Evolutionary conservation across 1,140 invertebrate genomes (phyloP), one percentile per base, ranked within the genome.

Genomic region (Triops longicaudatus): DNA sequence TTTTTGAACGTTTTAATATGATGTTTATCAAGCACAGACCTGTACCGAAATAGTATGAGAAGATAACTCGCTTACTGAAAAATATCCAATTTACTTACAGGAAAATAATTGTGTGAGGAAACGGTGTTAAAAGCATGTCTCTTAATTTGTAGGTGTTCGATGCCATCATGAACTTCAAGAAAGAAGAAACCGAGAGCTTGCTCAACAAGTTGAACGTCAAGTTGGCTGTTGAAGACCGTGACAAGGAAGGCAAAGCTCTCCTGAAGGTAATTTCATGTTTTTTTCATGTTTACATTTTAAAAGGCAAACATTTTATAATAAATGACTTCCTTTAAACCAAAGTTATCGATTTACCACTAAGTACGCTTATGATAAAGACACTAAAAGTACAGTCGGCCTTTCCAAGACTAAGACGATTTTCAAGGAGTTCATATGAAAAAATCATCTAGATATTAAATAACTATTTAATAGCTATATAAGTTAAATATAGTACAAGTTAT

Each of bases 161-260:
- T 83, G 91, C 91, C 76, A 98, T 98, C 85, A 99, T 99, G 97
- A 97, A 98, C 85, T 97, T 96, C 88, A 94, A 92, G 84, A 98
- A 98, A 86, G 96, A 98, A 74, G 96, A 99, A 83, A 93, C 93
- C 79, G 91, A 92, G 43, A 89, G 87, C 72, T 88, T 97, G 78
- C 83, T 98, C 71, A 88, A 92, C 76, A 99, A 98, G 86, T 88
- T 99, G 78, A 93, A 92, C 78, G 94, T 99, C 82, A 91, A 93
- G 81, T 86, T 99, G 80, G 94, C 94, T 82, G 89, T 91, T 80
- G 98, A 99, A 84, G 98, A 99, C 82, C 92, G 93, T 83, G 97
- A 99, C 77, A 94, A 98, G 84, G 95, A 98, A 82, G 95, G 95
- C 83, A 97, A 96, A 84, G 90, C 90, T 79, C 86, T 97, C 72